Base-by-base conservation (phyloP, 2,113 vertebrate genomes). In the Xiphias gladius region DNA sequence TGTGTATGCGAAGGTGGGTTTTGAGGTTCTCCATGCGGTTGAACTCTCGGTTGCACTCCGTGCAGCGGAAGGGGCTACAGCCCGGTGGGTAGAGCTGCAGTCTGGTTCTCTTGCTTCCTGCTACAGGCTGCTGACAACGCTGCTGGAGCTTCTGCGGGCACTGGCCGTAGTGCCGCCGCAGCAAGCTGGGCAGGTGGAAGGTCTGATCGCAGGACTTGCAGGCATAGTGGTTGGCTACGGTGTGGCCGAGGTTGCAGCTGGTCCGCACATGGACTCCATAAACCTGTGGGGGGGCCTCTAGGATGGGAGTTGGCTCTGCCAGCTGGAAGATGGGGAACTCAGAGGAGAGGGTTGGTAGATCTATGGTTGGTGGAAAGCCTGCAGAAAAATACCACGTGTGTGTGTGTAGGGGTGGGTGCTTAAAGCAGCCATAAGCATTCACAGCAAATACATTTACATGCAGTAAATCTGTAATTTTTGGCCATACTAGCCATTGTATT, bases 1-100 rank as follows among this genome's bases (percentile, higher is more conserved):
- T 95, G 88, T 96, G 95, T 62, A 95, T 95, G 65, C 93, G 93
- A 19, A 95, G 89, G 83, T 95, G 95, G 2, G 94, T 95, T 84
- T 95, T 95, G 61, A 95, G 91, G 87, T 95, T 95, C 74, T 94
- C 94, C 92, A 94, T 73, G 77, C 94, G 93, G 86, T 95, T 95
- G 83, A 95, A 95, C 80, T 94, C 94, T 11, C 94, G 86, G 73
- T 88, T 89, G 65, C 95, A 95, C 75, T 88, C 92, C 0, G 77
- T 85, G 86, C 94, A 95, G 66, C 87, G 86, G 86, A 93, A 95
- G 2, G 94, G 93, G 87, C 94, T 95, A 79, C 91, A 93, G 50
- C 94, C 94, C 0, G 94, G 93, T 0, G 94, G 94, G 82, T 90
- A 94, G 2, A 92, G 81, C 90, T 93, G 92, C 48, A 90, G 77